Evolutionary conservation across 2,797 vertebrate genomes (phyloP).

Genomic region (Cyclopterus lumpus): DNA sequence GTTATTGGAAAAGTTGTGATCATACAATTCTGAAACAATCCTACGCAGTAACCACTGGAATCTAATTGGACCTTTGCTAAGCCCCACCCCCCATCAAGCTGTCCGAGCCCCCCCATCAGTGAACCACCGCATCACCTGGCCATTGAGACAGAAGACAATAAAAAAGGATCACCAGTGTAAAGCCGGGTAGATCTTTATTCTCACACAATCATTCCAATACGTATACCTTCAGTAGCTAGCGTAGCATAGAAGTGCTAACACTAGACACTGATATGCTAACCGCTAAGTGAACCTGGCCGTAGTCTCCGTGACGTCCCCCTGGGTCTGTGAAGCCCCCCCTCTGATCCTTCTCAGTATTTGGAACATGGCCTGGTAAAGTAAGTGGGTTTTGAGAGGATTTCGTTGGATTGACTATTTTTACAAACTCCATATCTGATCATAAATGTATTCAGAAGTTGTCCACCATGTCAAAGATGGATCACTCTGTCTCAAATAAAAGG

Average conservation of each 20-base stretch:
- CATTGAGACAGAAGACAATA: not conserved
- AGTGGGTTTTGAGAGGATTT: not conserved
- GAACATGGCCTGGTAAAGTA: not conserved
- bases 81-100: not conserved
- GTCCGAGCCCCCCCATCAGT: not conserved
- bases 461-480: not conserved
- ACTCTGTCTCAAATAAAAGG: not conserved
- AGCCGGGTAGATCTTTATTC: not conserved
- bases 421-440: conserved; percentile 3
- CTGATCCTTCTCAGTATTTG: not conserved
- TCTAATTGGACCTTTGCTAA: not conserved
- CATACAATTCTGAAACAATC: no score
- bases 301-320: not conserved
- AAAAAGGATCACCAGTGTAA: not conserved
- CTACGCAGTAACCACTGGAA: not conserved
- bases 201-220: not conserved
- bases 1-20: no score
- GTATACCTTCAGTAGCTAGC: not conserved
- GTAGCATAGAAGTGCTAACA: not conserved
- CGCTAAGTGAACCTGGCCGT: not conserved
- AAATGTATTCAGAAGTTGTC: not conserved
- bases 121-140: not conserved
- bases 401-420: conserved; percentile 2
- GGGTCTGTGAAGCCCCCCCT: not conserved
- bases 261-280: not conserved